Conservation (phyloP, 2,888 invertebrate genomes). For the Microplitis deprimator region DNA sequence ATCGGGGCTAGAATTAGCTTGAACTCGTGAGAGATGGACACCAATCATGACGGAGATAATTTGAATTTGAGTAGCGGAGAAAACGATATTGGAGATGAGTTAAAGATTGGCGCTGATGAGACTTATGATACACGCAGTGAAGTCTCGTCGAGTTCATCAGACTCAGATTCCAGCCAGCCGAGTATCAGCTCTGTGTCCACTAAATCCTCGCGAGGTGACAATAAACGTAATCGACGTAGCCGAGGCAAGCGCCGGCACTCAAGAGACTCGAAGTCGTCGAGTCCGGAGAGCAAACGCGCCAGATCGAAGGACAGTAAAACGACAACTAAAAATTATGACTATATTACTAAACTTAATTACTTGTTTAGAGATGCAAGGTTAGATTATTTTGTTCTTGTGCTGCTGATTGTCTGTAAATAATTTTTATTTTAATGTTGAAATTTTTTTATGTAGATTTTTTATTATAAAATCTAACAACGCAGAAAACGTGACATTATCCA, state of each 20-base stretch:
- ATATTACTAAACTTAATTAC: conserved; percentile 91
- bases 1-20: background rate
- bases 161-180: conserved; percentile 77
- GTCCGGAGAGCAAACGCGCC: conserved; percentile 68
- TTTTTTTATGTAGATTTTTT: conserved; percentile 79
- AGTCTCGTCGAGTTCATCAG: conserved; percentile 86
- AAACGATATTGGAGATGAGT: conserved; percentile 83
- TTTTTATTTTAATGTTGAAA: conserved; percentile 8
- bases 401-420: conserved; percentile 18
- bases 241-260: conserved; percentile 65
- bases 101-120: conserved; percentile 83
- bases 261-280: conserved; percentile 65
- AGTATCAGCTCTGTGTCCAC: conserved; percentile 86
- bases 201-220: conserved; percentile 74
- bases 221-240: conserved; percentile 65
- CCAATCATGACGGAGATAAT: conserved; percentile 64
- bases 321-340: conserved; percentile 83
- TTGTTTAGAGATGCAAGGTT: conserved; percentile 90
- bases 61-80: conserved; percentile 66
- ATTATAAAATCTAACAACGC: conserved; percentile 98
- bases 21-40: conserved; percentile 47
- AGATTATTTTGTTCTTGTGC: conserved; percentile 35
- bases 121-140: conserved; percentile 90
- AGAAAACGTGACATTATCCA: conserved; percentile 95
- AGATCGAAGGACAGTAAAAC: conserved; percentile 68